Conservation (phyloP, 2,113 vertebrate genomes). For the Erpornis zantholeuca region DNA sequence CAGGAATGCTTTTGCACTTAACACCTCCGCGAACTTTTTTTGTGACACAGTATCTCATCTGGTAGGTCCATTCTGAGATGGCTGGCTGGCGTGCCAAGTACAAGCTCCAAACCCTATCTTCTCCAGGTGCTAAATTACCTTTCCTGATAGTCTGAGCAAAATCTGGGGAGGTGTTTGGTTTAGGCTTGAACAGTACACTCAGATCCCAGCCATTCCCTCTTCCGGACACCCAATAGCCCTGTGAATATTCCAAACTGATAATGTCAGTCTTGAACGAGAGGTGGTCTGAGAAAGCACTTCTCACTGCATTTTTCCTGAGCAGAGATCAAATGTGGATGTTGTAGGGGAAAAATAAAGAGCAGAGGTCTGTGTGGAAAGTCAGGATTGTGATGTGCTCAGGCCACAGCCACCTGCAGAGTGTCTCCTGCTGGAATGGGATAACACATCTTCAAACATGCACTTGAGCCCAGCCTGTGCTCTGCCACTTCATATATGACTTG, state of each 20-base stretch:
- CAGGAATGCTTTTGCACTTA: slow-evolving; percentile 70
- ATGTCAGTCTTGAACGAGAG: background rate
- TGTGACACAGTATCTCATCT: slow-evolving; percentile 52
- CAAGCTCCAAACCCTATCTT: slow-evolving; percentile 20
- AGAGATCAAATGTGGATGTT: background rate
- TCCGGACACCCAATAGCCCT: slow-evolving; percentile 19
- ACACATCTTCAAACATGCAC: accelerated
- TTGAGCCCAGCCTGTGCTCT: background rate
- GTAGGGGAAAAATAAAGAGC: background rate
- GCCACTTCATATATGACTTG: background rate
- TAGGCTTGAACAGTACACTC: background rate
- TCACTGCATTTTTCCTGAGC: background rate
- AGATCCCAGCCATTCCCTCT: slow-evolving; percentile 5
- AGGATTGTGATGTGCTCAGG: background rate
- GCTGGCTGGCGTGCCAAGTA: slow-evolving; percentile 17
- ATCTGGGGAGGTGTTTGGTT: slow-evolving; percentile 42
- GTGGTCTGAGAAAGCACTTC: slow-evolving; percentile 13
- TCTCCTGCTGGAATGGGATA: background rate
- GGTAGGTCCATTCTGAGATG: slow-evolving; percentile 65
- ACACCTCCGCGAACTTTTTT: slow-evolving; percentile 57
- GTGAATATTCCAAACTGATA: background rate
- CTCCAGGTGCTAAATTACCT: slow-evolving; percentile 49
- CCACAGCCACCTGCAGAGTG: background rate
- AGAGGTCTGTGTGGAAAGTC: background rate
- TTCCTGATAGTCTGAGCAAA: slow-evolving; percentile 35